Percentiles rank a stretch among this genome's conserved stretches.
These are phyloP conservation scores for Mallateleia sp. DNA, from an alignment of 2,888 invertebrate genomes.

Conservation along the genomic window DNA sequence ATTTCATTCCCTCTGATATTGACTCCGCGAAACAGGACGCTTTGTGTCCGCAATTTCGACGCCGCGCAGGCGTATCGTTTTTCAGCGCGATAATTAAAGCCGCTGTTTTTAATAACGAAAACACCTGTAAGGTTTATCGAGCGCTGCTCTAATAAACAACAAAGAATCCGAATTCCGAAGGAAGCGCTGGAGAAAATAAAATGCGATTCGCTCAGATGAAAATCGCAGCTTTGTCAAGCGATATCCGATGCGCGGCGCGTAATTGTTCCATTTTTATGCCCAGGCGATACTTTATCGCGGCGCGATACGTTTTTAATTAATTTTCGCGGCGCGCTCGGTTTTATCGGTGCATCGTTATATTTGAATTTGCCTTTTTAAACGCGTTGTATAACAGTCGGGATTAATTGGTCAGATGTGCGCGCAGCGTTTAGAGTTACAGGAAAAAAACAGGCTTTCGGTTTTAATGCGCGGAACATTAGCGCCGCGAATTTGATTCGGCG, in stretches of 20 bases:
- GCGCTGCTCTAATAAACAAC: not conserved
- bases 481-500: too few relatives aligned
- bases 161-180: constrained; percentile 9
- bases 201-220: not conserved
- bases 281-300: constrained; percentile 17
- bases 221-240: constrained; percentile 18
- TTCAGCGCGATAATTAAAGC: constrained; percentile 50
- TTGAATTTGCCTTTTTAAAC: constrained; percentile 26
- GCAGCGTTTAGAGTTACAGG: constrained; percentile 15
- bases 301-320: constrained; percentile 45
- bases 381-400: constrained; percentile 21
- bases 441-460: constrained; percentile 8
- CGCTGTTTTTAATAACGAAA: constrained; percentile 39
- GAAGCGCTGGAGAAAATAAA: too few relatives aligned
- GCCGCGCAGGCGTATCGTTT: constrained; percentile 23
- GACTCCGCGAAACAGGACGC: too few relatives aligned
- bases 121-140: constrained; percentile 22
- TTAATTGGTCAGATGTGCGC: constrained; percentile 36
- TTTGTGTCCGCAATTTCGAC: constrained; percentile 49
- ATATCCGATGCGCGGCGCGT: constrained; percentile 6
- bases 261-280: constrained; percentile 33
- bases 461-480: constrained; percentile 1
- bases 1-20: too few relatives aligned
- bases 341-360: constrained; percentile 15
- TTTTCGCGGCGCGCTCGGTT: constrained; percentile 8